A percentile compares a stretch with the other conserved stretches of the same genome.
Evolutionary conservation across 2,113 vertebrate species (phyloP).

Genomic region (Prunella fulvescens): DNA sequence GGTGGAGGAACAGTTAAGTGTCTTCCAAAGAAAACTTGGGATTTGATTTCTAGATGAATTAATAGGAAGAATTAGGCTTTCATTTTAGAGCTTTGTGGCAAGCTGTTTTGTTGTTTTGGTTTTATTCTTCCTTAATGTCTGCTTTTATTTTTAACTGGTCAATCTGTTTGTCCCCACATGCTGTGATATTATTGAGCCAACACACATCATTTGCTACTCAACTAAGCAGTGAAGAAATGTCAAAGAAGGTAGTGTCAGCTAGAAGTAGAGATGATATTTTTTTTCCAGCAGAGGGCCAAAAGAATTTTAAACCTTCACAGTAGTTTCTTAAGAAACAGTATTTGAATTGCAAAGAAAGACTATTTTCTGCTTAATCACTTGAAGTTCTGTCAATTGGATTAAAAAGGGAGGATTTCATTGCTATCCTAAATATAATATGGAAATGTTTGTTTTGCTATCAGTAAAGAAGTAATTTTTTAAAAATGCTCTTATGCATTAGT

Average conservation of each 20-base stretch:
- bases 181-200: not conserved
- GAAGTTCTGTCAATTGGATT: not conserved
- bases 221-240: not conserved
- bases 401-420: not conserved
- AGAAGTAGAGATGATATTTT: not conserved
- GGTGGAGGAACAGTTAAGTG: not conserved
- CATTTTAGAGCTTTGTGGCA: not conserved
- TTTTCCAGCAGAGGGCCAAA: not conserved
- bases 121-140: not conserved
- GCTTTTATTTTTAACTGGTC: not conserved
- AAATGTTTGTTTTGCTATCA: not conserved
- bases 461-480: not conserved
- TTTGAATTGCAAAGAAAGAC: not conserved
- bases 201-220: not conserved
- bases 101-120: not conserved
- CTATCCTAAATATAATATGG: not conserved
- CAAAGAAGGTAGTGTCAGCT: not conserved
- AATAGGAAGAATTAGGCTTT: not conserved
- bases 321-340: not conserved
- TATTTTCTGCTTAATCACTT: not conserved
- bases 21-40: not conserved
- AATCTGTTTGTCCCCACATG: not conserved
- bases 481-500: not conserved
- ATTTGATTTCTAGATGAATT: not conserved
- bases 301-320: not conserved